Conservation (phyloP, 2,888 invertebrate genomes). For the Cyclophora punctaria region DNA sequence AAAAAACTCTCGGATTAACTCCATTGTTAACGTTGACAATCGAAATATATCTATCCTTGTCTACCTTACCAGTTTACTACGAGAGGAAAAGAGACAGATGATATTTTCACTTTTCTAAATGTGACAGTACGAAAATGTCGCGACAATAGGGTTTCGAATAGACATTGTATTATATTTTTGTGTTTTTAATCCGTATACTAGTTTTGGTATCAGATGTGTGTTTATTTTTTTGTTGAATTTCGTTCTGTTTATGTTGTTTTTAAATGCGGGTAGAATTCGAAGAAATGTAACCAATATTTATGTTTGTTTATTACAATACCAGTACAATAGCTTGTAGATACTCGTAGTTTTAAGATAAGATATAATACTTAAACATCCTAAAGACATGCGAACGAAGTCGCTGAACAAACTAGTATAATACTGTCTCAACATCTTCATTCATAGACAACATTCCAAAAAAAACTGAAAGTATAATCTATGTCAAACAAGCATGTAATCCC, state of each 20-base stretch:
- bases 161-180: conserved; percentile 55
- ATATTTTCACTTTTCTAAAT: conserved; percentile 69
- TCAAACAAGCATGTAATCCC: conserved; percentile 13
- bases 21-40: conserved; percentile 66
- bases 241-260: too few relatives aligned
- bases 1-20: conserved; percentile 64
- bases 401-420: too few relatives aligned
- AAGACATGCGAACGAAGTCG: too few relatives aligned
- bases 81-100: conserved; percentile 42
- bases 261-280: too few relatives aligned
- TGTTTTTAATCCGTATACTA: conserved; percentile 59
- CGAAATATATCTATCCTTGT: conserved; percentile 57
- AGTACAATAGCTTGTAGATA: too few relatives aligned
- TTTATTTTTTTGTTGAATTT: background rate
- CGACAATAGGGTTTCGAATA: conserved; percentile 54
- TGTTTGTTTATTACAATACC: too few relatives aligned
- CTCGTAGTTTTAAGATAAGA: too few relatives aligned
- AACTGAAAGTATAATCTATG: background rate
- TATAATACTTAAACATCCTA: too few relatives aligned
- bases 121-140: conserved; percentile 70
- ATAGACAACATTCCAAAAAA: too few relatives aligned
- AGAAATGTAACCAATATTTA: too few relatives aligned
- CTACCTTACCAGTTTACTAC: conserved; percentile 23
- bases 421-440: too few relatives aligned
- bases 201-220: conserved; percentile 14